Conservation (phyloP, 1,140 invertebrate genomes). For the Euwallacea similis region DNA sequence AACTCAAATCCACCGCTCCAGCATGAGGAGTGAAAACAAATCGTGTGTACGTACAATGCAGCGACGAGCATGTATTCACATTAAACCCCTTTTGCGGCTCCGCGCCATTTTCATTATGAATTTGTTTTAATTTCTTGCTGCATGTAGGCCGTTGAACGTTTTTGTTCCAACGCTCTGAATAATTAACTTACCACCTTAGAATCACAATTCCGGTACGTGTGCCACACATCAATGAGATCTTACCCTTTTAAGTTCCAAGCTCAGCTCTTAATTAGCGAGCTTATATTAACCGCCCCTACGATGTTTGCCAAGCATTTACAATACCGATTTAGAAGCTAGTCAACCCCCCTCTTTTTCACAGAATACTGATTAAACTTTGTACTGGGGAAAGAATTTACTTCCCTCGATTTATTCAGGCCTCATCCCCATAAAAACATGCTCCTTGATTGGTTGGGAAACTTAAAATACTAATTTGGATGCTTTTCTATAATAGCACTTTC, state of each 20-base stretch:
- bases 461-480: too few relatives aligned
- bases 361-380: too few relatives aligned
- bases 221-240: conserved; percentile 48
- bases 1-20: conserved; percentile 3
- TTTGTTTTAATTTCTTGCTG: conserved; percentile 40
- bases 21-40: conserved; percentile 11
- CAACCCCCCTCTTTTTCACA: conserved; percentile 14
- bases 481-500: too few relatives aligned
- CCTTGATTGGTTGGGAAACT: too few relatives aligned
- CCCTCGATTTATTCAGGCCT: too few relatives aligned
- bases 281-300: conserved; percentile 45
- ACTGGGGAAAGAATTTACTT: too few relatives aligned
- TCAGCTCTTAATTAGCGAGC: conserved; percentile 50
- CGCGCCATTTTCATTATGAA: conserved; percentile 28
- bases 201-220: conserved; percentile 54
- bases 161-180: conserved; percentile 50
- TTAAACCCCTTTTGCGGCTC: conserved; percentile 6
- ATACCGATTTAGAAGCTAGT: conserved; percentile 32
- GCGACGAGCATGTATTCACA: conserved; percentile 17
- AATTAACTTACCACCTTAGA: conserved; percentile 53
- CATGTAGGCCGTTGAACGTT: conserved; percentile 37
- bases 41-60: conserved; percentile 18
- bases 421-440: too few relatives aligned
- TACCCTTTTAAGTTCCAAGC: conserved; percentile 42
- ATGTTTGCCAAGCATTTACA: conserved; percentile 37